Evolutionary conservation across 1,140 invertebrate species (phyloP), one percentile per base, ranked within the genome.

Genomic region (Heliconius himera): DNA sequence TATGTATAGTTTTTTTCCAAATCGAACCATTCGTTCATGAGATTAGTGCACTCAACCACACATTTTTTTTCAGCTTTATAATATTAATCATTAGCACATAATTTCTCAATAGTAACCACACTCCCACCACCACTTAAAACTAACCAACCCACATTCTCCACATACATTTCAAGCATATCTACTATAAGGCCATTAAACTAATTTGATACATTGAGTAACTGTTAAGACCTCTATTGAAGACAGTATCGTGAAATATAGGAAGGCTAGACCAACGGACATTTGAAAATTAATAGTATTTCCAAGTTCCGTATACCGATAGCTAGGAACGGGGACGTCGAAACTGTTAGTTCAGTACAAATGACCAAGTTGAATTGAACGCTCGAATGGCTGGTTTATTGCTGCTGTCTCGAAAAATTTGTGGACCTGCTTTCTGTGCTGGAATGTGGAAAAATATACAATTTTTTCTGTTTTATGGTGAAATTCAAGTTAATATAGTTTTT

Each of bases 251-350:
- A 66, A 66, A 66, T 66, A 66, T 66, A 66, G 60, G 22, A 66
- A 29, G 60, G 60, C 60, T 16, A 66, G 60, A 66, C 60, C 22
- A 66, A 66, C 60, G 60, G 60, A 66, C 60, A 22, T 66, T 29
- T 66, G 60, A 66, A 66, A 66, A 66, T 66, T 66, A 66, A 66
- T 66, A 66, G 60, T 66, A 66, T 66, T 66, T 66, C 60, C 60
- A 26, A 29, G 60, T 26, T 22, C 22, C 60, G 26, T 66, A 3
- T 29, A 66, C 60, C 60, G 60, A 66, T 66, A 66, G 60, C 60
- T 66, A n/a, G 60, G 22, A 26, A n/a, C 60, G 54, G 54, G 54
- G n/a, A 66, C 60, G 60, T 66, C 60, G 60, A 66, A 66, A 66
- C 60, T 66, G 60, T 66, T 66, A 66, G 60, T 13, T 66, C 60